Evolutionary conservation across 2,888 invertebrate species (phyloP).

Genomic region (Saturnia pavonia): DNA sequence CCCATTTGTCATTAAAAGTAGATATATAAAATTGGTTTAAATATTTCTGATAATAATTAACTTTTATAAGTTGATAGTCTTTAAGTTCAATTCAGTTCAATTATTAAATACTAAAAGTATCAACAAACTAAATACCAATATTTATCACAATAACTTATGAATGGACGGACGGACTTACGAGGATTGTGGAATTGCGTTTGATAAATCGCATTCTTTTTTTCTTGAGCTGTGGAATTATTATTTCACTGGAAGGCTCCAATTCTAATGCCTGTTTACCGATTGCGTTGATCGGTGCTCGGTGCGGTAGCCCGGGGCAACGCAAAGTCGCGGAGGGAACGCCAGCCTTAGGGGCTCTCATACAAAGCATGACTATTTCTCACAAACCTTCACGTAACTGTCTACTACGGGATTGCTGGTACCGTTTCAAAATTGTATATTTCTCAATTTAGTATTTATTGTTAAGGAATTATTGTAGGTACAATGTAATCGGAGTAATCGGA

Average conservation of each 20-base stretch:
- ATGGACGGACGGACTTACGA: too few relatives aligned
- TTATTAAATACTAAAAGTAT: neutral
- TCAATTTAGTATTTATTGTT: slow-evolving; percentile 15
- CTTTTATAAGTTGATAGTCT: neutral
- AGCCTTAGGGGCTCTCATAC: slow-evolving; percentile 67
- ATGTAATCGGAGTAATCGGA: slow-evolving; percentile 7
- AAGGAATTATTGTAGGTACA: slow-evolving; percentile 8
- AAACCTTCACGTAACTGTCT: slow-evolving; percentile 45
- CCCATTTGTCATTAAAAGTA: too few relatives aligned
- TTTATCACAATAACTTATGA: neutral
- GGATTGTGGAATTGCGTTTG: neutral
- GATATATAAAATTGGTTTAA: neutral
- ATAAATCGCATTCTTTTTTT: neutral
- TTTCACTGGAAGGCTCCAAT: neutral
- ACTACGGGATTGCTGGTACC: slow-evolving; percentile 39
- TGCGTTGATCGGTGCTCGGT: slow-evolving; percentile 47
- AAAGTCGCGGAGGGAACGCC: slow-evolving; percentile 60
- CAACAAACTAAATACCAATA: neutral
- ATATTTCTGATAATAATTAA: neutral
- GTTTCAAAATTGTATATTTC: slow-evolving; percentile 35
- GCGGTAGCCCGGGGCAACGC: slow-evolving; percentile 59
- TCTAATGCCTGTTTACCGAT: slow-evolving; percentile 8
- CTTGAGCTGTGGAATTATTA: slow-evolving; percentile 1
- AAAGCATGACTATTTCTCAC: slow-evolving; percentile 62
- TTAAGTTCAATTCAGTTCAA: neutral